A percentile compares a stretch with the other conserved stretches of the same genome.
These are phyloP conservation scores for Melanotaenia boesemani DNA, from an alignment of 2,797 vertebrate genomes.

Conservation along the genomic window DNA sequence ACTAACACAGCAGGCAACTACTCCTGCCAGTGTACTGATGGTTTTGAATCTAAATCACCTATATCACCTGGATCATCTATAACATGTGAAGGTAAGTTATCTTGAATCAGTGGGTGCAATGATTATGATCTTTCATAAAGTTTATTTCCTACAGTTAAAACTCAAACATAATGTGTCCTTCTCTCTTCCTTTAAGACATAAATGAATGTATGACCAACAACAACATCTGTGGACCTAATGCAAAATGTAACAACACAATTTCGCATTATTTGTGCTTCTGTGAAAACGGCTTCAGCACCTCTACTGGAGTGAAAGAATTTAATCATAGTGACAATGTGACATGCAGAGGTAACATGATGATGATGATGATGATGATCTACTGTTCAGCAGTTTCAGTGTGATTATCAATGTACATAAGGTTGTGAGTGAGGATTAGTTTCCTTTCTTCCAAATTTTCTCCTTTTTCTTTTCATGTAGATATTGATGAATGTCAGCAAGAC, in stretches of 20 bases:
- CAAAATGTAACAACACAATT: fast-evolving
- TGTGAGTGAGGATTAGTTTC: not conserved
- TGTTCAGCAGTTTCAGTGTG: not conserved
- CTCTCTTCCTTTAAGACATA: constrained; percentile 63
- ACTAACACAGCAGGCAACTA: constrained; percentile 49
- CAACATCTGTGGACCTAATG: constrained; percentile 56
- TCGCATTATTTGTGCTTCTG: constrained; percentile 67
- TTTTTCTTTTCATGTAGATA: constrained; percentile 53
- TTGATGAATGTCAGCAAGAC: constrained; percentile 53
- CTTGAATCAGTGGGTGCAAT: fast-evolving
- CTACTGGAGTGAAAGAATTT: not conserved
- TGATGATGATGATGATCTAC: not conserved
- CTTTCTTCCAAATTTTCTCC: not conserved
- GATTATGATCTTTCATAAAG: not conserved
- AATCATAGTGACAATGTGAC: fast-evolving
- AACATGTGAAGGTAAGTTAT: constrained; percentile 49
- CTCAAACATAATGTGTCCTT: not conserved
- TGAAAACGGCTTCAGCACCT: constrained; percentile 36
- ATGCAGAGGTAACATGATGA: constrained; percentile 71
- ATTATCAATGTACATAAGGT: not conserved
- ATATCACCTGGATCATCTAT: fast-evolving
- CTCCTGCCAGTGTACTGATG: constrained; percentile 61
- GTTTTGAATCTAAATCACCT: too few species aligned
- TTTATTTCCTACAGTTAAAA: not conserved
- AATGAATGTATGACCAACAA: constrained; percentile 45